Base-by-base conservation (phyloP, 2,888 invertebrate species). In the Drosophila lutescens region DNA sequence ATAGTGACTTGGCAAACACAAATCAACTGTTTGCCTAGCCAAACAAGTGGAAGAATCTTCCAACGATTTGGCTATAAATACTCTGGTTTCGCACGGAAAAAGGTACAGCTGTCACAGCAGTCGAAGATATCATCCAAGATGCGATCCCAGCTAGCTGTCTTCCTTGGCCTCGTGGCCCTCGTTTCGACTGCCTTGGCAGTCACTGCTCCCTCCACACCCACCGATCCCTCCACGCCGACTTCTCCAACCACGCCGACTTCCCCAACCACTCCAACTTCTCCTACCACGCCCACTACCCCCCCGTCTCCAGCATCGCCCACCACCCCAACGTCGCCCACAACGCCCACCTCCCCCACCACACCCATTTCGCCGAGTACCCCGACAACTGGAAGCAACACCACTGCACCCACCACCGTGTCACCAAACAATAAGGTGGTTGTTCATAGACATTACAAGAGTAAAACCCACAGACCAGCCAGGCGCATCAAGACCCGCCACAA, bases 21-120 rank as follows among this genome's bases (percentile, higher is more conserved):
- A 56, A 5, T 12, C 6, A 20, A 15, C 3, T 44, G 12, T 46
- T 55, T 46, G 15, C 58, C 20, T 5, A 6, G 30, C 30, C 53
- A 53, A 58, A 53, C 40, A 40, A 53, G n/a, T 3, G n/a, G 2
- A 8, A 40, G 30, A n/a, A 53, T 53, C 40, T 40, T n/a, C 12
- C 2, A 30, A 12, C n/a, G 4, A 58, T 20, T 58, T 40, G 40
- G 6, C 30, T 58, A 32, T 58, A 58, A 30, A 51, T 53, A 53
- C 58, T 4, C 20, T 20, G 51, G 17, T 4, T 17, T 51, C 12
- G 8, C 30, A 2, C 10, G 2, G 9, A 15, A 9, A n/a, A 20
- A 20, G 8, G 30, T 30, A 30, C 30, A 30, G 13, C 26, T 23
- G 15, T 36, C 15, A 2, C 46, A 44, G 12, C 20, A 46, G 4